phyloP scores from a whole-genome alignment of 2,113 vertebrate species.

The Oophaga pumilio region DNA sequence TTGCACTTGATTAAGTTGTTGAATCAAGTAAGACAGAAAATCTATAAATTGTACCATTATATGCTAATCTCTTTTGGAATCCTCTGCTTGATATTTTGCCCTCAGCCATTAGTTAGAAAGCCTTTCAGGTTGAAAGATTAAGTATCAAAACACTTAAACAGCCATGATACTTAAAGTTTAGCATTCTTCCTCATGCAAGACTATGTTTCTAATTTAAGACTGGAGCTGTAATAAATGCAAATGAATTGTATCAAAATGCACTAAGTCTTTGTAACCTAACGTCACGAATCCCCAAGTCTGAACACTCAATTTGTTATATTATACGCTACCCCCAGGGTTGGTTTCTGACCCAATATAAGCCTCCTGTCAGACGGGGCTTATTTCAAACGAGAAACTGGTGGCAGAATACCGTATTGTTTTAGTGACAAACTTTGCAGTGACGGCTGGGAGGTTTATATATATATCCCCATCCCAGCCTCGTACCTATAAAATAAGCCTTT shows the following conservation, averaged over 20 bases:
- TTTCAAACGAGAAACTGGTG: no score
- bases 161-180: conserved; percentile 15
- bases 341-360: no score
- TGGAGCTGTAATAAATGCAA: neutral
- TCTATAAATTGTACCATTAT: conserved; percentile 41
- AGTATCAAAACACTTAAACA: conserved; percentile 30
- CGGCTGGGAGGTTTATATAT: no score
- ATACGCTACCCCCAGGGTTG: no score
- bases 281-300: no score
- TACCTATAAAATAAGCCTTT: no score
- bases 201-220: neutral
- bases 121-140: conserved; percentile 47
- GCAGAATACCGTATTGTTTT: no score
- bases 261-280: neutral
- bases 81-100: conserved; percentile 47
- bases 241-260: neutral
- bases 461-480: no score
- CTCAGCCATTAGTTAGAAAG: conserved; percentile 43
- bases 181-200: neutral
- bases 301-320: no score
- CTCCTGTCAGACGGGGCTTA: no score
- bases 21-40: conserved; percentile 47
- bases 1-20: conserved; percentile 47
- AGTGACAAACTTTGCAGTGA: no score
- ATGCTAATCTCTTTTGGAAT: conserved; percentile 51